Evolutionary conservation across 2,797 vertebrate genomes (phyloP).

Genomic region (Amniataba percoides): DNA sequence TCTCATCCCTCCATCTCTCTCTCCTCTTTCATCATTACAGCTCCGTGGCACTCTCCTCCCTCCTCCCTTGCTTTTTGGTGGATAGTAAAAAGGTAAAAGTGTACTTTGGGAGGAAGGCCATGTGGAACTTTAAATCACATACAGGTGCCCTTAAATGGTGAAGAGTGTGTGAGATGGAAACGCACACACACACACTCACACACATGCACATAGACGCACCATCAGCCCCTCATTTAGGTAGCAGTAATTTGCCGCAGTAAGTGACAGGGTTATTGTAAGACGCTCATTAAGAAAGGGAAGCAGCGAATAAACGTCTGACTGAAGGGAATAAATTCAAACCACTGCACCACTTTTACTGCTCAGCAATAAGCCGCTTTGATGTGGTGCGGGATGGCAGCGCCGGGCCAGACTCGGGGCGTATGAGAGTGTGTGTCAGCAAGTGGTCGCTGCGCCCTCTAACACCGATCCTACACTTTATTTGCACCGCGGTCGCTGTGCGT

Average conservation of each 20-base stretch:
- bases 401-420: conserved; percentile 46
- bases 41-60: conserved; percentile 14
- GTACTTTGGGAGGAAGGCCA: conserved; percentile 71
- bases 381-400: conserved; percentile 67
- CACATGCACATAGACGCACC: conserved; percentile 14
- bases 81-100: conserved; percentile 78
- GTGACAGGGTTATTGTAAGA: conserved; percentile 83
- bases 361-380: conserved; percentile 77
- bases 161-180: conserved; percentile 57
- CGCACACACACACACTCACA: conserved; percentile 35
- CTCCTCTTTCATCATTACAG: conserved; percentile 64
- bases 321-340: conserved; percentile 83
- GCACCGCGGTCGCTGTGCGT: not conserved
- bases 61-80: conserved; percentile 32
- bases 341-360: conserved; percentile 81
- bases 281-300: conserved; percentile 81
- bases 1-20: conserved; percentile 62
- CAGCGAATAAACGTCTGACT: conserved; percentile 76
- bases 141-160: conserved; percentile 74
- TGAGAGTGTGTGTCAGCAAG: conserved; percentile 29
- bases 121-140: conserved; percentile 77
- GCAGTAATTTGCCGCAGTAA: conserved; percentile 77
- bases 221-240: conserved; percentile 70
- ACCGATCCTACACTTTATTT: conserved; percentile 34
- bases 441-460: not conserved